Evolutionary conservation across 2,888 invertebrate species (phyloP).

Genomic region (Metalampra italica): DNA sequence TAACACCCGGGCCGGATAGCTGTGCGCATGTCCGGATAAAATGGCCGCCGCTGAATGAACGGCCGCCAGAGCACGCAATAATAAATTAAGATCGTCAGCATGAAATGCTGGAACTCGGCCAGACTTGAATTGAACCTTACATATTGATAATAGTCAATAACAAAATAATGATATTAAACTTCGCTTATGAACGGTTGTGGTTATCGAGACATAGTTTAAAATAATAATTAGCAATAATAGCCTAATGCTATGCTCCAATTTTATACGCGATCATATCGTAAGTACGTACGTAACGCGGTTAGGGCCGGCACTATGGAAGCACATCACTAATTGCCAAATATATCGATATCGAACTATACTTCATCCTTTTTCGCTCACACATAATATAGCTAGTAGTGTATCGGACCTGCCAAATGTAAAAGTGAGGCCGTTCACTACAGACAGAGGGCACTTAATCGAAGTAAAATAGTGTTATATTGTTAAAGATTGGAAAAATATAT

Average conservation of each 20-base stretch:
- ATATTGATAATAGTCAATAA: slow-evolving; percentile 74
- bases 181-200: slow-evolving; percentile 79
- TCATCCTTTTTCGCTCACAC: slow-evolving; percentile 34
- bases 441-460: slow-evolving; percentile 46
- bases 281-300: slow-evolving; percentile 40
- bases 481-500: slow-evolving; percentile 73
- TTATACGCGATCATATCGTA: slow-evolving; percentile 70
- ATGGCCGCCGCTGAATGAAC: slow-evolving; percentile 49
- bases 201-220: slow-evolving; percentile 76
- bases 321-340: slow-evolving; percentile 46
- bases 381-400: slow-evolving; percentile 9
- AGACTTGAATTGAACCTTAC: slow-evolving; percentile 47
- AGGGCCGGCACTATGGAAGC: slow-evolving; percentile 28
- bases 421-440: slow-evolving; percentile 11
- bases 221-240: slow-evolving; percentile 76
- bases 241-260: slow-evolving; percentile 69
- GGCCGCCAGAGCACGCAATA: slow-evolving; percentile 53
- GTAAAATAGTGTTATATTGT: slow-evolving; percentile 76
- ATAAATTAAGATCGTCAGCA: slow-evolving; percentile 53
- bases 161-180: slow-evolving; percentile 73
- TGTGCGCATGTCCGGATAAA: slow-evolving; percentile 60
- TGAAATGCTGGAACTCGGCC: slow-evolving; percentile 53
- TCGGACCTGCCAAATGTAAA: slow-evolving; percentile 16
- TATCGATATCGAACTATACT: slow-evolving; percentile 25
- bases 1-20: slow-evolving; percentile 18